These are phyloP conservation scores for Herpailurus yagouaroundi DNA, from an alignment of 2,113 vertebrate species.

Conservation along the genomic window DNA sequence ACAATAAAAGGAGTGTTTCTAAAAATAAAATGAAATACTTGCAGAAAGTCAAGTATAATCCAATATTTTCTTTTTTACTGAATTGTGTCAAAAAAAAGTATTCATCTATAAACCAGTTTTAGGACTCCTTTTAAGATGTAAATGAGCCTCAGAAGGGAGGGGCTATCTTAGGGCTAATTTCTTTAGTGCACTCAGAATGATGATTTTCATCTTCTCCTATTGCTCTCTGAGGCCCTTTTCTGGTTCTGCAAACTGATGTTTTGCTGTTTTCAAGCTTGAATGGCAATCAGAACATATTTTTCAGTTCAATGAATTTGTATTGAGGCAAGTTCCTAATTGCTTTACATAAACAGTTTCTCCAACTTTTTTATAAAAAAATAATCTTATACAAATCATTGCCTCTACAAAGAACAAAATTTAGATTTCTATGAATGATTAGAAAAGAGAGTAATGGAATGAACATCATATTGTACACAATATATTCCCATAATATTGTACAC, in stretches of 20 bases:
- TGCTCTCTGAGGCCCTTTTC: constrained; percentile 44
- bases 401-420: constrained; percentile 31
- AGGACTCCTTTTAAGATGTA: neutral
- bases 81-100: neutral
- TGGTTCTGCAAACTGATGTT: constrained; percentile 41
- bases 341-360: constrained; percentile 44
- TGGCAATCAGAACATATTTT: constrained; percentile 58
- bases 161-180: neutral
- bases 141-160: neutral
- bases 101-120: neutral
- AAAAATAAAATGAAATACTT: constrained; percentile 26
- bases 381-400: constrained; percentile 1
- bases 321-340: constrained; percentile 59
- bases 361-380: constrained; percentile 33
- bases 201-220: constrained; percentile 34
- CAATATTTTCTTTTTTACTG: neutral
- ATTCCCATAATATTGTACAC: neutral
- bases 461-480: neutral
- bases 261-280: constrained; percentile 64
- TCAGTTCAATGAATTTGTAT: constrained; percentile 60
- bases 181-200: neutral
- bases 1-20: neutral
- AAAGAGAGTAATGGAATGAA: neutral
- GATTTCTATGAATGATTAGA: neutral
- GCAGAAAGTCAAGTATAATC: neutral